Evolutionary conservation across 2,888 invertebrate genomes (phyloP).

Genomic region (Blastobasis lacticolella): DNA sequence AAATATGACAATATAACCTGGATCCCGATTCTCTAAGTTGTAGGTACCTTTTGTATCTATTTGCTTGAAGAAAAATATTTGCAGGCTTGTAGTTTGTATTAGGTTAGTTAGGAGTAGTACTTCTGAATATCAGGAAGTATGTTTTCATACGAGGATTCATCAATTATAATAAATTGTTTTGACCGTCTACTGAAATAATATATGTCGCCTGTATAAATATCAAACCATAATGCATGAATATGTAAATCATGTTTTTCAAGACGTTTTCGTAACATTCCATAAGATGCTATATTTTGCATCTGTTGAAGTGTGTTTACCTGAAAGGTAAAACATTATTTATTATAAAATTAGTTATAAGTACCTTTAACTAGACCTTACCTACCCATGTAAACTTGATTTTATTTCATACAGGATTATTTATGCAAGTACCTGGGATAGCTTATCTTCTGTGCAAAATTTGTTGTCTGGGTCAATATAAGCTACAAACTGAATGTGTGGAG

Average conservation of each 20-base stretch:
- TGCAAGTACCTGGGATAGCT: constrained; percentile 87
- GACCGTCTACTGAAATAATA: constrained; percentile 93
- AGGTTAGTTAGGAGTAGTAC: constrained; percentile 80
- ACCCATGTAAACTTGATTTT: too few relatives aligned
- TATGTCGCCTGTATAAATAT: constrained; percentile 96
- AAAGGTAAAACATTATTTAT: constrained; percentile 22
- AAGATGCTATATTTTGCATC: constrained; percentile 93
- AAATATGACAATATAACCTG: too few relatives aligned
- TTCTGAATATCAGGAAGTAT: constrained; percentile 84
- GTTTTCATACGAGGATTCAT: constrained; percentile 84
- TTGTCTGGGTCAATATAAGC: constrained; percentile 96
- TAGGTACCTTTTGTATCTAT: too few relatives aligned
- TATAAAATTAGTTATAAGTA: not conserved
- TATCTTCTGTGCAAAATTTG: constrained; percentile 90
- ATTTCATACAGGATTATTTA: too few relatives aligned
- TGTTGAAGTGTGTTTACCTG: constrained; percentile 93
- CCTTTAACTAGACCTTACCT: not conserved
- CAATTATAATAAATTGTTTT: constrained; percentile 89
- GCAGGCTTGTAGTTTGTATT: too few relatives aligned
- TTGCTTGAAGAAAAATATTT: too few relatives aligned
- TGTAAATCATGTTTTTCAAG: constrained; percentile 87
- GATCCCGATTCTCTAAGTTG: too few relatives aligned
- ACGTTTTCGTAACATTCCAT: constrained; percentile 89
- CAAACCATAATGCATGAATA: constrained; percentile 97
- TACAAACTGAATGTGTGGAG: constrained; percentile 89